Percentiles rank a stretch among this genome's conserved stretches.
These are phyloP conservation scores for Dolichoris vasculosae DNA, from an alignment of 1,140 invertebrate species.

Conservation along the genomic window DNA sequence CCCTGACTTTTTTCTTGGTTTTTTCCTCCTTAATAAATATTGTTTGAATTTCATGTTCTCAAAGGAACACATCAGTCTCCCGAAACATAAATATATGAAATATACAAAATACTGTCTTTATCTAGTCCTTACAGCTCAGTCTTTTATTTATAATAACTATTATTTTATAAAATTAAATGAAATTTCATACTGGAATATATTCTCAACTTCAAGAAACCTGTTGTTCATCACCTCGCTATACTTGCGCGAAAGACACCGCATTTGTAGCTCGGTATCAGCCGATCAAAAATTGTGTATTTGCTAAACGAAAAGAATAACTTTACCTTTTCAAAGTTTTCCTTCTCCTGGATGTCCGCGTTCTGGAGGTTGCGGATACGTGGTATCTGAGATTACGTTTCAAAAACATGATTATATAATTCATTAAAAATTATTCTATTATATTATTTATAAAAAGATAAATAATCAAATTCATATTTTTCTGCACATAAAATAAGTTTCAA, in stretches of 20 bases:
- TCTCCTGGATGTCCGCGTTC: slow-evolving; percentile 78
- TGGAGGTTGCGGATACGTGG: slow-evolving; percentile 75
- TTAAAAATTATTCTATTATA: not conserved
- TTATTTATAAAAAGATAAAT: not conserved
- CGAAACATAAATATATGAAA: slow-evolving; percentile 13
- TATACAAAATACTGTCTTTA: slow-evolving; percentile 28
- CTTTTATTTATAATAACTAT: slow-evolving; percentile 25
- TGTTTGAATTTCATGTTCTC: not conserved
- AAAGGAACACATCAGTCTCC: slow-evolving; percentile 17
- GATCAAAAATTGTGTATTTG: slow-evolving; percentile 39
- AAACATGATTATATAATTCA: slow-evolving; percentile 66
- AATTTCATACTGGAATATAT: slow-evolving; percentile 7
- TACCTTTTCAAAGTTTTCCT: slow-evolving; percentile 85
- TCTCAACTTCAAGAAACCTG: slow-evolving; percentile 20
- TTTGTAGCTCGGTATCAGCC: slow-evolving; percentile 4
- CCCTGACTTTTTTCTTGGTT: slow-evolving; percentile 15
- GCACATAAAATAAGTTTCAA: not conserved
- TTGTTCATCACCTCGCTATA: slow-evolving; percentile 17
- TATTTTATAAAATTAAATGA: slow-evolving; percentile 30
- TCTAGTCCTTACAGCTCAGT: slow-evolving; percentile 24
- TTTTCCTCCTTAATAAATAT: slow-evolving; percentile 42
- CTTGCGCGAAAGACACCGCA: not conserved
- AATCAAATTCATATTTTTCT: not conserved
- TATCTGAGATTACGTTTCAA: slow-evolving; percentile 75
- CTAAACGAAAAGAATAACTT: slow-evolving; percentile 66